Evolutionary conservation across 2,888 invertebrate species (phyloP), one percentile per base, ranked within the genome.

Genomic region (Phyllotreta cruciferae): DNA sequence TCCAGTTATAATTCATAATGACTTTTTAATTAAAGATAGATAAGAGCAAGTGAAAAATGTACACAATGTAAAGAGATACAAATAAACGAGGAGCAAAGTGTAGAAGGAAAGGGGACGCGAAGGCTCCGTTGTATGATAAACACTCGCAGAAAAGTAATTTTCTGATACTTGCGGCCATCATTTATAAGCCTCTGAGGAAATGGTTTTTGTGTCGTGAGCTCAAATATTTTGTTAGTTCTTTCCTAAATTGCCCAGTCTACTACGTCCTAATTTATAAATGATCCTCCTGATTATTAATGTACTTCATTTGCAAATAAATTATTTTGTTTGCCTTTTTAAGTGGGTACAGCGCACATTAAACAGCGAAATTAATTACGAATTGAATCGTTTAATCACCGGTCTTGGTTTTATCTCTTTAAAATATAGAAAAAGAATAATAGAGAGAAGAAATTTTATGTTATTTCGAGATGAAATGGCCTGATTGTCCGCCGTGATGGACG

Each of bases 21-120:
- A 75, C 74, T 74, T 74, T 75, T 74, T 66, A 75, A 75, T 75
- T 75, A 75, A 75, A 73, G 67, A 71, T 67, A 66, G 74, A 74
- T 73, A 75, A 71, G 68, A 63, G 62, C 71, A 67, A 71, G 73
- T 74, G 73, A 75, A 75, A 74, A 74, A 75, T 75, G 74, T 71
- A 70, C 71, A 71, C 71, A 73, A 70, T 70, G 70, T 68, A 66
- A 72, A 73, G 67, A 62, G 66, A 66, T 66, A 66, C 63, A 66
- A 63, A 63, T 66, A 62, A 64, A 70, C 66, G 68, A 63, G 66
- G 58, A 60, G 66, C 36, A 63, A 63, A 64, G 61, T 64, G 53
- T 56, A 64, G 57, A 57, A 39, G 53, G 52, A 57, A 54, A 61
- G 53, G 53, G 60, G 49, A 61, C 35, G 60, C 52, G 50, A 52